phyloP scores from a whole-genome alignment of 2,113 vertebrate genomes.

The Ptyas mucosa region DNA sequence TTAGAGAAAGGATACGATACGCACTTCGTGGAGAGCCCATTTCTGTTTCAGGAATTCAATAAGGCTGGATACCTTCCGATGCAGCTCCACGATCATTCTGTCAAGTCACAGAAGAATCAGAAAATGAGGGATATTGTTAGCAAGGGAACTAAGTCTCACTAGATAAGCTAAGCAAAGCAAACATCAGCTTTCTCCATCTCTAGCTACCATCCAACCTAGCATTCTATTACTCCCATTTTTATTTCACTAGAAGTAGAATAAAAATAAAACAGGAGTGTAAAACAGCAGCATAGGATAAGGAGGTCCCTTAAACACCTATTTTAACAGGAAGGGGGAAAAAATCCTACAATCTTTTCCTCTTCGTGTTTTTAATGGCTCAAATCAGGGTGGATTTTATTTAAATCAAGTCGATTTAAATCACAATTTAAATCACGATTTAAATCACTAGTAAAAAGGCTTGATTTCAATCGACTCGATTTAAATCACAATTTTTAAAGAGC shows the following conservation, averaged over 20 bases:
- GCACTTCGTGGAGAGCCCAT: slow-evolving; percentile 91
- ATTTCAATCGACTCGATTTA: too few relatives aligned
- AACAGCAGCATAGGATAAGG: not conserved
- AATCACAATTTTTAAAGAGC: too few relatives aligned
- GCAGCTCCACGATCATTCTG: slow-evolving; percentile 98
- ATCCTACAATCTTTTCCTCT: too few relatives aligned
- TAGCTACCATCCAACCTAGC: not conserved
- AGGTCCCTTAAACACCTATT: not conserved
- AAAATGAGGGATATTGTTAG: not conserved
- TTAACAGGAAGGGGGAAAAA: not conserved
- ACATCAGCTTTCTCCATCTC: not conserved
- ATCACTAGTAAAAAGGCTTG: too few relatives aligned
- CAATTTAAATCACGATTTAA: too few relatives aligned
- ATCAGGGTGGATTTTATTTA: too few relatives aligned
- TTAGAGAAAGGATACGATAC: slow-evolving; percentile 87
- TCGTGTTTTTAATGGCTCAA: not conserved
- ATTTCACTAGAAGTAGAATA: not conserved
- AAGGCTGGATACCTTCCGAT: slow-evolving; percentile 95
- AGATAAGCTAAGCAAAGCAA: not conserved
- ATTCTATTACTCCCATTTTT: not conserved
- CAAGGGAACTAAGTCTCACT: not conserved
- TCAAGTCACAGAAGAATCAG: not conserved
- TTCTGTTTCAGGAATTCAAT: slow-evolving; percentile 98
- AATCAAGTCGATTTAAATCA: too few relatives aligned
- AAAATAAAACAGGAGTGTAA: too few relatives aligned